Percentiles rank a stretch among this genome's conserved stretches.
Conservation (phyloP, 2,888 invertebrate genomes). For the Polyploca ridens region DNA sequence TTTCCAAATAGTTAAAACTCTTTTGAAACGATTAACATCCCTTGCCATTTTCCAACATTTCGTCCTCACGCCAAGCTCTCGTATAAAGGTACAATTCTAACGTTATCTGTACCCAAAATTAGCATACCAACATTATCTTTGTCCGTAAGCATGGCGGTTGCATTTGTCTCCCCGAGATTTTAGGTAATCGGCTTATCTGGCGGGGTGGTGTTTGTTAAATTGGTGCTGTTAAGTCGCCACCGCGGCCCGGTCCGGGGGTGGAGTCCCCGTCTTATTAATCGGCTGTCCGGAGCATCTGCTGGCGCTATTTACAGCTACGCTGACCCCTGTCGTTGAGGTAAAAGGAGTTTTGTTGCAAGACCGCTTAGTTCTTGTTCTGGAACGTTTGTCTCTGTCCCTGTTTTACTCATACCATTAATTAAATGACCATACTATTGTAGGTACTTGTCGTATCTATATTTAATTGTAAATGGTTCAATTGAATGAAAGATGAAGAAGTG, state of each 20-base stretch:
- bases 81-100: slow-evolving; percentile 30
- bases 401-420: slow-evolving; percentile 35
- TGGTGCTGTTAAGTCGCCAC: slow-evolving; percentile 63
- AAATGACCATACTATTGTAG: slow-evolving; percentile 18
- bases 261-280: slow-evolving; percentile 79
- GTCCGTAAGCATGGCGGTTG: slow-evolving; percentile 33
- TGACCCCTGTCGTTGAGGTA: slow-evolving; percentile 69
- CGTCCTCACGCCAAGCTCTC: slow-evolving; percentile 11
- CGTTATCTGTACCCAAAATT: slow-evolving; percentile 45
- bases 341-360: slow-evolving; percentile 56
- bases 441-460: slow-evolving; percentile 16
- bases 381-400: slow-evolving; percentile 51
- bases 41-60: slow-evolving; percentile 9
- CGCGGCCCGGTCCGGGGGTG: slow-evolving; percentile 59
- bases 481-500: slow-evolving; percentile 29
- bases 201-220: slow-evolving; percentile 63
- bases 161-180: slow-evolving; percentile 60
- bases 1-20: not conserved
- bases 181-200: slow-evolving; percentile 69
- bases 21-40: not conserved
- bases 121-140: slow-evolving; percentile 50
- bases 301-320: slow-evolving; percentile 64
- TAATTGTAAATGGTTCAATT: slow-evolving; percentile 20
- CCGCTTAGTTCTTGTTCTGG: slow-evolving; percentile 58
- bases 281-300: slow-evolving; percentile 82